Evolutionary conservation across 2,113 vertebrate species (phyloP).

Genomic region (Laticauda colubrina): DNA sequence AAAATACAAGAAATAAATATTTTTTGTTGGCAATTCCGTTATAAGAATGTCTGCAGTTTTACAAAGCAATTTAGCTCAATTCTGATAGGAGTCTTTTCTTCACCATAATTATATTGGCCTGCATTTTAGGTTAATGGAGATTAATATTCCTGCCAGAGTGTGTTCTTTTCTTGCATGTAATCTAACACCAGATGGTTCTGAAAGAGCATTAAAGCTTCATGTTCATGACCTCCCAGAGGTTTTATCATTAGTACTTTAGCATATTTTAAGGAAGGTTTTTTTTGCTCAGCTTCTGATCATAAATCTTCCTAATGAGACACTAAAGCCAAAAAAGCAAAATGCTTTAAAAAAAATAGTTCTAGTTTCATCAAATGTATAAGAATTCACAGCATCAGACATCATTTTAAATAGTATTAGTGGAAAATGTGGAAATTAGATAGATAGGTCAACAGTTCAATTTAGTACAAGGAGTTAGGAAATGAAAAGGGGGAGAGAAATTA

Average conservation of each 20-base stretch:
- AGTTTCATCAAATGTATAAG: conserved; percentile 46
- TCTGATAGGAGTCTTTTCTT: conserved; percentile 52
- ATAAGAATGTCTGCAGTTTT: conserved; percentile 41
- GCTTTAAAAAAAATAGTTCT: conserved; percentile 35
- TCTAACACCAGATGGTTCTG: conserved; percentile 61
- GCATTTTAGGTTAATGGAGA: conserved; percentile 60
- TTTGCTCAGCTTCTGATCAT: conserved; percentile 46
- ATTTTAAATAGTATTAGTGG: conserved; percentile 45
- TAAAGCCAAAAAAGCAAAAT: conserved; percentile 54
- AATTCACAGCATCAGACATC: conserved; percentile 38
- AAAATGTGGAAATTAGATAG: conserved; percentile 44
- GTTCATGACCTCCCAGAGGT: conserved; percentile 57
- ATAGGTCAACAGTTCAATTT: conserved; percentile 46
- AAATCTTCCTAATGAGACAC: conserved; percentile 58
- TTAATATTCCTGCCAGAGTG: conserved; percentile 64
- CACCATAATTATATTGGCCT: conserved; percentile 57
- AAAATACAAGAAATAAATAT: conserved; percentile 30
- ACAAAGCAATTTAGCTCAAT: conserved; percentile 43
- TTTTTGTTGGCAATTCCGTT: conserved; percentile 12
- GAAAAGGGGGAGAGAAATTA: background rate
- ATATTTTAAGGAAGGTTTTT: conserved; percentile 57
- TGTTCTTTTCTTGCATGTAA: conserved; percentile 57
- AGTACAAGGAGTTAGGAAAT: conserved; percentile 7
- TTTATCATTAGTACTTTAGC: conserved; percentile 62
- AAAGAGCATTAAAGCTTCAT: conserved; percentile 57